Percentiles rank a stretch among this genome's conserved stretches.
Conservation (phyloP, 2,888 invertebrate species). For the Dryobotodes eremita region DNA sequence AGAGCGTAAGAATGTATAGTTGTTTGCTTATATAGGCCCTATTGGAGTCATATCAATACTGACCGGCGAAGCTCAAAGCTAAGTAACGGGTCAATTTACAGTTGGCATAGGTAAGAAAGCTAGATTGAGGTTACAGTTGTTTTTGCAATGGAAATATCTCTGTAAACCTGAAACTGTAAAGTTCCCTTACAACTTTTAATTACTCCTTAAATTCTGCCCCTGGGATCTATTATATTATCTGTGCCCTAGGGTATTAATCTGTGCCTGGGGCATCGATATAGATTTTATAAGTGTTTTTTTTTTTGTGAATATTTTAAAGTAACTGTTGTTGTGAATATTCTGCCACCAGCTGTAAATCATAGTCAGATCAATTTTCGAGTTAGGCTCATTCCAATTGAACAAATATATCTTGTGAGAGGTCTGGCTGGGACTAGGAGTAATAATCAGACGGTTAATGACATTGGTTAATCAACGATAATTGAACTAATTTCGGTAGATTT, state of each 20-base stretch:
- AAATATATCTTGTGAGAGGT: background rate
- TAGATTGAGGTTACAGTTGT: background rate
- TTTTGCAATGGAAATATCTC: background rate
- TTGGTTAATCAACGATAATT: background rate
- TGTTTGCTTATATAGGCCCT: background rate
- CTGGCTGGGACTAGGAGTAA: background rate
- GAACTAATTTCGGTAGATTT: background rate
- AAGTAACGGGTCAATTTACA: constrained; percentile 7
- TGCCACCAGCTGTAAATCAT: background rate
- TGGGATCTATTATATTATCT: background rate
- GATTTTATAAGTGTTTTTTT: background rate
- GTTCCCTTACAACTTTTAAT: background rate
- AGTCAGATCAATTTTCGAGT: background rate
- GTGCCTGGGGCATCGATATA: background rate
- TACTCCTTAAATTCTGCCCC: background rate
- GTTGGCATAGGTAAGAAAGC: background rate
- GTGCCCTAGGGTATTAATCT: background rate
- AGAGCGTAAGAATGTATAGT: constrained; percentile 18
- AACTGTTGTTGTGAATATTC: too few relatives aligned
- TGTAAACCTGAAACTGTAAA: background rate
- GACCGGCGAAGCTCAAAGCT: constrained; percentile 4
- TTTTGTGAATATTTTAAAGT: background rate
- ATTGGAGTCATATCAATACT: constrained; percentile 14
- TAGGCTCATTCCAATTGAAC: background rate
- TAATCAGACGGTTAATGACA: background rate